phyloP scores from a whole-genome alignment of 1,140 invertebrate species.

The Drosophila ficusphila region DNA sequence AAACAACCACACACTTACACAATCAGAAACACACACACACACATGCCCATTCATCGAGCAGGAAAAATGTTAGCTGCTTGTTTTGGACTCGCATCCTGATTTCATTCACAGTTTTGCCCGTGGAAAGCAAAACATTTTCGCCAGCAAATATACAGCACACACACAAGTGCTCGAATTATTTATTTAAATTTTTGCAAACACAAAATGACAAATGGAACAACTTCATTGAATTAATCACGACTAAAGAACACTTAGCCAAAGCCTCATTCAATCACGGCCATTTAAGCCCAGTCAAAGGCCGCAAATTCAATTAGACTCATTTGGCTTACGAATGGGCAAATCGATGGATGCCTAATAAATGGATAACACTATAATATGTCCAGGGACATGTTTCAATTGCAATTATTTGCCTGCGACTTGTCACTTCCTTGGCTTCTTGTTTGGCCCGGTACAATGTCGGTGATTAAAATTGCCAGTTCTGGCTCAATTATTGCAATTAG shows the following conservation, averaged over 20 bases:
- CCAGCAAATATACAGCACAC: not conserved
- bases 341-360: constrained; percentile 12
- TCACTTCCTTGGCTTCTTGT: constrained; percentile 10
- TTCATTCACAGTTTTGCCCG: constrained; percentile 25
- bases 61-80: constrained; percentile 37
- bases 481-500: constrained; percentile 72
- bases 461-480: constrained; percentile 38
- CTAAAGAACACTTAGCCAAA: constrained; percentile 1
- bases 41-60: constrained; percentile 16
- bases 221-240: constrained; percentile 23
- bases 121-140: constrained; percentile 13
- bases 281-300: constrained; percentile 15
- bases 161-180: constrained; percentile 26
- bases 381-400: constrained; percentile 19
- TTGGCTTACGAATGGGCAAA: constrained; percentile 4
- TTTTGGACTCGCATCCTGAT: constrained; percentile 7
- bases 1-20: constrained; percentile 5
- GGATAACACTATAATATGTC: constrained; percentile 7
- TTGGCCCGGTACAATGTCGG: constrained; percentile 20
- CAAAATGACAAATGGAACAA: constrained; percentile 14
- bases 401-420: constrained; percentile 33
- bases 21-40: constrained; percentile 9
- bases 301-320: constrained; percentile 21
- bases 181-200: constrained; percentile 31
- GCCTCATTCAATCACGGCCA: constrained; percentile 23